These are phyloP conservation scores for Hippoglossus stenolepis DNA, from an alignment of 2,113 vertebrate species.

Conservation along the genomic window DNA sequence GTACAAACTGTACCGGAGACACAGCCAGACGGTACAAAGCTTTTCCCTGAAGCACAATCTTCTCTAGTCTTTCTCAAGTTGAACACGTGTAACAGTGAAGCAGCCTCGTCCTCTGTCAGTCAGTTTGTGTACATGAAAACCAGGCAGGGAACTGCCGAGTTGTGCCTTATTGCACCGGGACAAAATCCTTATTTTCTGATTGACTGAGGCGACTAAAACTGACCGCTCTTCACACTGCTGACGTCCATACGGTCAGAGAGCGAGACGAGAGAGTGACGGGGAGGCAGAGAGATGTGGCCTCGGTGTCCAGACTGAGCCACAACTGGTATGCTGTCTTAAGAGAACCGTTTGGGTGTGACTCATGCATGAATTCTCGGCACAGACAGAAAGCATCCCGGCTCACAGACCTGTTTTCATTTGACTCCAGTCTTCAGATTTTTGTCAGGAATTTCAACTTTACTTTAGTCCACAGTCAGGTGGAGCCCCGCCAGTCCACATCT, in stretches of 20 bases:
- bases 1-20: slow-evolving; percentile 21
- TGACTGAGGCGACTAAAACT: slow-evolving; percentile 28
- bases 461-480: slow-evolving; percentile 46
- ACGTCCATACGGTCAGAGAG: slow-evolving; percentile 43
- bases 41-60: neutral
- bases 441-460: slow-evolving; percentile 49
- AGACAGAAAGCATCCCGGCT: slow-evolving; percentile 66
- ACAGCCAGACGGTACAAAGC: neutral
- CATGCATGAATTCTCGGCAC: slow-evolving; percentile 37
- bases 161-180: slow-evolving; percentile 2
- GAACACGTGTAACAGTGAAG: slow-evolving; percentile 13
- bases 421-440: slow-evolving; percentile 46
- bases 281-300: slow-evolving; percentile 56
- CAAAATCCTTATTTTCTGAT: slow-evolving; percentile 33
- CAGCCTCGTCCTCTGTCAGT: neutral
- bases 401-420: slow-evolving; percentile 55
- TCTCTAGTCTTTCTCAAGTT: neutral
- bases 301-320: slow-evolving; percentile 63
- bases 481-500: slow-evolving; percentile 60
- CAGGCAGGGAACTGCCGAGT: neutral
- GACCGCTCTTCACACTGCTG: slow-evolving; percentile 36
- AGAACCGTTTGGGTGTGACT: slow-evolving; percentile 71
- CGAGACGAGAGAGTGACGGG: slow-evolving; percentile 46
- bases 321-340: slow-evolving; percentile 72
- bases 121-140: neutral